Evolutionary conservation across 1,140 invertebrate genomes (phyloP).

Genomic region (Sminthurinus signatus): DNA sequence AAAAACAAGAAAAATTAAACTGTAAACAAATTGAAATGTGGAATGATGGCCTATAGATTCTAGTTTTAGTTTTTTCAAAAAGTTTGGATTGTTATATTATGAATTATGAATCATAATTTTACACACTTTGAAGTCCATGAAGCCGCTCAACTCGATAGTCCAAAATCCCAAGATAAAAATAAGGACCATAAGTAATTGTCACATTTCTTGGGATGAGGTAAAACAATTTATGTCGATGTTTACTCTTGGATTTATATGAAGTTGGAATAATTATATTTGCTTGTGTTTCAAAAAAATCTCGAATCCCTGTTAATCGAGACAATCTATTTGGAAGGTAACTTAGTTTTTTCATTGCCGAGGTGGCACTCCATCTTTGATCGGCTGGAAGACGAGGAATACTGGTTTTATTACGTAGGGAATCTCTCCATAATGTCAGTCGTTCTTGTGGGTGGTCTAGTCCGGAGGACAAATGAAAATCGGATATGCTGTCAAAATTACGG

Average conservation of each 20-base stretch:
- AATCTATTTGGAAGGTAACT: background rate
- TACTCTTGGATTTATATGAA: background rate
- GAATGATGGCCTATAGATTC: no score
- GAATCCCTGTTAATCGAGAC: background rate
- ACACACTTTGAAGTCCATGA: constrained; percentile 27
- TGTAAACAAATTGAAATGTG: no score
- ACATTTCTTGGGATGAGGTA: constrained; percentile 28
- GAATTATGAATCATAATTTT: background rate
- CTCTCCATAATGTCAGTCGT: no score
- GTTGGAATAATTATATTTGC: background rate
- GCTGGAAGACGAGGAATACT: no score
- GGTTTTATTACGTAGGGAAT: no score
- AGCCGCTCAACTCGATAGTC: constrained; percentile 31
- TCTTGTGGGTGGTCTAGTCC: no score
- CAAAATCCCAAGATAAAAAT: constrained; percentile 28
- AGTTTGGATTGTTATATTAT: background rate
- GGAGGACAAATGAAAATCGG: no score
- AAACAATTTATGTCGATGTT: constrained; percentile 1
- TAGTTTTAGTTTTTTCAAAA: no score
- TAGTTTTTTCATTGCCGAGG: background rate
- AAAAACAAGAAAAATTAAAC: no score
- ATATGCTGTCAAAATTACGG: no score
- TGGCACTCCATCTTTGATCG: no score
- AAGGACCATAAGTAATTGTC: constrained; percentile 30
- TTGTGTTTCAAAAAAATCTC: background rate